Base-by-base conservation (phyloP, 2,888 invertebrate species). In the Lepetodrilus schrolli region DNA sequence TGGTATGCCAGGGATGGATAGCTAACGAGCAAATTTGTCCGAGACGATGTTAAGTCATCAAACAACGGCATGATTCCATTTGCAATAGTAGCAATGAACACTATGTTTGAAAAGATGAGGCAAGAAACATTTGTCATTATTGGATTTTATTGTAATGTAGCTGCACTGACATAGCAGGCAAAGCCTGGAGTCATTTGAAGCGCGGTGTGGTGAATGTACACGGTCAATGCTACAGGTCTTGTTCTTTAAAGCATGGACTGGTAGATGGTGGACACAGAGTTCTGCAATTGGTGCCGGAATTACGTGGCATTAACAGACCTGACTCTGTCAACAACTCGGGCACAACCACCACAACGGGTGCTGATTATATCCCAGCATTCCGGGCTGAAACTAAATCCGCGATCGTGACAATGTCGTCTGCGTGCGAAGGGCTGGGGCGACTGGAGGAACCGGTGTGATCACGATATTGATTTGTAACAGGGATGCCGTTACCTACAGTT, bases 401-500 rank as follows among this genome's bases (percentile, higher is more conserved):
- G 34, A 58, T 58, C 58, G 58, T 58, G 58, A 58, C 58, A 58
- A 58, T 58, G 58, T 58, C 26, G 58, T 58, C 58, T 23, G 26
- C 30, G 13, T 23, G 58, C 34, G 58, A 58, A 58, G 58, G 17
- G 17, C 30, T 17, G 30, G 10, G 3, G 58, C 23, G 43, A 17
- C 17, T 30, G 34, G 26, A 58, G 58, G 58, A 58, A 58, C 34
- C 30, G 34, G 58, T 58, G 58, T 34, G 58, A 58, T 58, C 17
- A 26, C 23, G 23, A 30, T 58, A 58, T 58, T 58, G 58, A 58
- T 58, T 30, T 30, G 13, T 17, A 26, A 34, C 58, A 58, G 34
- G 23, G 58, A 58, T 21, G 58, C 70, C 70, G 50, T 70, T 70
- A 70, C 50, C 36, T 36, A 37, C 48, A 49, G 50, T 70, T 70